These are phyloP conservation scores for Aspidiotus destructor DNA, from an alignment of 2,888 invertebrate species.

Conservation along the genomic window DNA sequence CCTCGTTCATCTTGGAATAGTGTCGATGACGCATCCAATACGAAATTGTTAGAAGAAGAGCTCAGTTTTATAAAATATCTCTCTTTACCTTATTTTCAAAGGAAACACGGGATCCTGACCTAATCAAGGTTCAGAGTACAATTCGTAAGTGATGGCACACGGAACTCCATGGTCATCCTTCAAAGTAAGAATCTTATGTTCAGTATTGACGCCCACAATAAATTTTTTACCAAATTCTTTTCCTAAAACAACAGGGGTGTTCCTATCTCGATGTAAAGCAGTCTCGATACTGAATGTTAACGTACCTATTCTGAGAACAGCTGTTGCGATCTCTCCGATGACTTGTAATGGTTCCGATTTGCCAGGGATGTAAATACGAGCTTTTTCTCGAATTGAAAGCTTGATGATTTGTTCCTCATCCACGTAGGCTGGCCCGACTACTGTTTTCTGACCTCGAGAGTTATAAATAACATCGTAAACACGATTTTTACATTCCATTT, in stretches of 20 bases:
- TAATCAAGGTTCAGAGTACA: not conserved
- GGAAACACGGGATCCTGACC: no score
- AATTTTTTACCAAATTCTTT: not conserved
- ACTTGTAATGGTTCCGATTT: not conserved
- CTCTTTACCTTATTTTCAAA: no score
- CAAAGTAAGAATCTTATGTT: slow-evolving; percentile 1
- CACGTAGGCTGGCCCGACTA: not conserved
- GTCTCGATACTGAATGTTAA: not conserved
- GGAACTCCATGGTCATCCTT: not conserved
- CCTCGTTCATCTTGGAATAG: no score
- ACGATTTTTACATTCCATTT: not conserved
- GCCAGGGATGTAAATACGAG: not conserved
- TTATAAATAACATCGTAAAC: not conserved
- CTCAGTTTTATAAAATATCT: no score
- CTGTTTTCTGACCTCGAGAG: not conserved
- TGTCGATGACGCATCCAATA: no score
- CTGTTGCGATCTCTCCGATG: not conserved
- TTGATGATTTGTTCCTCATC: not conserved
- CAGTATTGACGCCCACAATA: not conserved
- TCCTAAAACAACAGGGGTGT: not conserved
- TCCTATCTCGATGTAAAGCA: not conserved
- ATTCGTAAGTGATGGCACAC: not conserved
- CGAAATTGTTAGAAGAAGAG: no score
- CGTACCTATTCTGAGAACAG: not conserved
- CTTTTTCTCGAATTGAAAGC: not conserved